Percentiles rank a stretch among this genome's conserved stretches.
Conservation (phyloP, 2,113 vertebrate genomes). For the Phylloscopus trochilus region DNA sequence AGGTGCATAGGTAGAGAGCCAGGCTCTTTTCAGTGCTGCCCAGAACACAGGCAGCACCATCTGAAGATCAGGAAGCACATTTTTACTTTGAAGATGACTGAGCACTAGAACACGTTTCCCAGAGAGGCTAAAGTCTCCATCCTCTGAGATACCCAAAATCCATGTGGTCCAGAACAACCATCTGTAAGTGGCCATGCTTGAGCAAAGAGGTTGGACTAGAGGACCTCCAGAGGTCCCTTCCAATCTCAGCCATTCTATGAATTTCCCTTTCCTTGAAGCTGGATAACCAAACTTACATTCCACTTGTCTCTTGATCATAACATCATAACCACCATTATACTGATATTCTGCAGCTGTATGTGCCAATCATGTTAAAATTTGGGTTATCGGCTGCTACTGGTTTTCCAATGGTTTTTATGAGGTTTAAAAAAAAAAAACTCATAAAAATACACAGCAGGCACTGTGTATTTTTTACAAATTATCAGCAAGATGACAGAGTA, state of each 20-base stretch:
- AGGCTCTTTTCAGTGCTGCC: not conserved
- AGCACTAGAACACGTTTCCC: not conserved
- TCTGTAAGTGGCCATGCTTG: not conserved
- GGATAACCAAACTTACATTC: not conserved
- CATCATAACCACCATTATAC: not conserved
- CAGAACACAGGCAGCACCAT: not conserved
- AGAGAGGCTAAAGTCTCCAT: not conserved
- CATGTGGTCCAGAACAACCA: not conserved
- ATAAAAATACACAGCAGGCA: not conserved
- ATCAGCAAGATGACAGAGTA: not conserved
- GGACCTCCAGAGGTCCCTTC: not conserved
- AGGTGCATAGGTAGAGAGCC: not conserved
- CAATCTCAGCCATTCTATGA: not conserved
- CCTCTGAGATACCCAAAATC: not conserved
- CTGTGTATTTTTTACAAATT: not conserved
- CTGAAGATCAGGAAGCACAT: not conserved
- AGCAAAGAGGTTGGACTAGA: not conserved
- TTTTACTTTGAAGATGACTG: not conserved
- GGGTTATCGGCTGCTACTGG: not conserved
- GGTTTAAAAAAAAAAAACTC: no score
- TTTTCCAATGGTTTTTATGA: not conserved
- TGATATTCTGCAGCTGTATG: not conserved
- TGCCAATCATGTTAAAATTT: not conserved
- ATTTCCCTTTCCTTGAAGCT: not conserved
- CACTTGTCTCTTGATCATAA: not conserved